Conservation (phyloP, 2,113 vertebrate species). For the Hyperoodon ampullatus region DNA sequence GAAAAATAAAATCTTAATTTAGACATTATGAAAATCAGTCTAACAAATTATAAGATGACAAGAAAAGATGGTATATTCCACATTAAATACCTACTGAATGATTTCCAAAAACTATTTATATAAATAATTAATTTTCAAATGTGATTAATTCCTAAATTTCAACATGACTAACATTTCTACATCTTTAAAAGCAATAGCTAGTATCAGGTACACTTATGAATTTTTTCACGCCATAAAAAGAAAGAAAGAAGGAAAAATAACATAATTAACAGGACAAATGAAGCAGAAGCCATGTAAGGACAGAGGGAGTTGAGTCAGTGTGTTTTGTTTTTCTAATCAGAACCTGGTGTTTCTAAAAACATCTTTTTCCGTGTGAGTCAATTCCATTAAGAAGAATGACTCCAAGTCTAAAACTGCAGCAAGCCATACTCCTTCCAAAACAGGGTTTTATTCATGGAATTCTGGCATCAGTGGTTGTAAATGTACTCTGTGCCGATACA, state of each 20-base stretch:
- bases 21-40: constrained; percentile 14
- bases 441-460: not conserved
- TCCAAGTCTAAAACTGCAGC: not conserved
- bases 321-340: not conserved
- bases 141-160: not conserved
- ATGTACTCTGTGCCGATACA: not conserved
- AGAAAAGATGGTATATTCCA: not conserved
- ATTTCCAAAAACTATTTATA: not conserved
- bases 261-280: not conserved
- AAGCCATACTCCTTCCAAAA: not conserved
- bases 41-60: not conserved
- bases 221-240: not conserved
- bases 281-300: not conserved
- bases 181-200: not conserved
- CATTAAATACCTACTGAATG: not conserved
- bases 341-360: not conserved
- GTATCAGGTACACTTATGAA: not conserved
- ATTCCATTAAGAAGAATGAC: not conserved
- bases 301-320: not conserved
- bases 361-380: not conserved
- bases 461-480: not conserved
- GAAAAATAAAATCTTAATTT: not conserved
- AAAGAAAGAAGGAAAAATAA: not conserved
- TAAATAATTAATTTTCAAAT: not conserved
- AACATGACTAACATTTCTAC: not conserved